Percentiles rank a stretch among this genome's conserved stretches.
phyloP scores from a whole-genome alignment of 2,113 vertebrate species.

The Cinclus cinclus region DNA sequence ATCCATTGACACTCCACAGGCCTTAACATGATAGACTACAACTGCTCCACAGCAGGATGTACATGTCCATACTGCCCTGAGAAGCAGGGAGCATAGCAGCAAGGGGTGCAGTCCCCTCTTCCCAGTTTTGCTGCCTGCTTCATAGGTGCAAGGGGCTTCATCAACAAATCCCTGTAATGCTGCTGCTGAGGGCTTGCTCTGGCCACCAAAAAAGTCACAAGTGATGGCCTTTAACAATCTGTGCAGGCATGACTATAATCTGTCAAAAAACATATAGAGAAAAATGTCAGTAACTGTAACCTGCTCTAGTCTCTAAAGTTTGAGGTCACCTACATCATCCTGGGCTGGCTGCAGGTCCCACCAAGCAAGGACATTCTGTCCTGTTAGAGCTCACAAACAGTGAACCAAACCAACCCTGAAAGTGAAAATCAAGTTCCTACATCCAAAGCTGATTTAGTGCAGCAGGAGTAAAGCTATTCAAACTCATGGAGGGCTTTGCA shows the following conservation, averaged over 20 bases:
- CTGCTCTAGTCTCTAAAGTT: background rate
- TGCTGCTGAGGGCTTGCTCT: background rate
- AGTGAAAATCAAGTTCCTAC: background rate
- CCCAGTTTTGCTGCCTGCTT: background rate
- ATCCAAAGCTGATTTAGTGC: background rate
- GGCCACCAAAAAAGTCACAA: background rate
- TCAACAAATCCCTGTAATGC: accelerated
- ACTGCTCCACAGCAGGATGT: background rate
- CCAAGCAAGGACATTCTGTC: background rate
- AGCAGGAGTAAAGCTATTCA: background rate
- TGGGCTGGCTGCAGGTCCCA: background rate
- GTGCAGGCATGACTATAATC: background rate
- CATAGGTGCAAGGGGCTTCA: background rate
- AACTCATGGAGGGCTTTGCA: background rate
- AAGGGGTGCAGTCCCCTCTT: background rate
- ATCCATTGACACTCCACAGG: background rate
- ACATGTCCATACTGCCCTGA: accelerated
- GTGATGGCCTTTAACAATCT: background rate
- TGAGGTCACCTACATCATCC: background rate
- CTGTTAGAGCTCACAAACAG: background rate
- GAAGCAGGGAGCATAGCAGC: background rate
- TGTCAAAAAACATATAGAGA: background rate
- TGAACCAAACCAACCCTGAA: background rate
- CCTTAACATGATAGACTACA: background rate
- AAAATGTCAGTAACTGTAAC: background rate